These are phyloP conservation scores for Diacarnus erythraeanus DNA, from an alignment of 37 sponge, comb jelly and placozoan genomes.

Conservation along the genomic window DNA sequence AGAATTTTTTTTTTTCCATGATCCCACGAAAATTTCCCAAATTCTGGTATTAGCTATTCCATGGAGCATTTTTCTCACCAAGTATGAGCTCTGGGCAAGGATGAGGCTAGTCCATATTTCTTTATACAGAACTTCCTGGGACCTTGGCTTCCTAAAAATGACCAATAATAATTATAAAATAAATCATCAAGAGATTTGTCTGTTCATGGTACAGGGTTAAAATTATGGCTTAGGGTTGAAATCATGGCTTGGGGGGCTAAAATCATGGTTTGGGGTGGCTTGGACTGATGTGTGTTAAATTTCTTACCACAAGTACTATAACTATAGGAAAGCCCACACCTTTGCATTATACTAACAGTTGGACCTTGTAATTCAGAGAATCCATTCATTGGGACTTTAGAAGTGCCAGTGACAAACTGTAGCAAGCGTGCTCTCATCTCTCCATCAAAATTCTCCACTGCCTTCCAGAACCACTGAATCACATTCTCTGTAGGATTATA, in stretches of 20 bases:
- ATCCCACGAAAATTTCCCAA: too few relatives aligned
- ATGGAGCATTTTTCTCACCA: slow-evolving; percentile 68
- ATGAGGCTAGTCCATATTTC: slow-evolving; percentile 64
- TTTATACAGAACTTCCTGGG: slow-evolving; percentile 91
- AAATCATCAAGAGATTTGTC: too few relatives aligned
- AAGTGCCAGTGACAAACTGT: slow-evolving; percentile 99
- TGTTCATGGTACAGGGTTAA: too few relatives aligned
- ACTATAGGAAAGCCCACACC: too few relatives aligned
- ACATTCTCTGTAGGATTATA: slow-evolving; percentile 64
- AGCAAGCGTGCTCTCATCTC: slow-evolving; percentile 92
- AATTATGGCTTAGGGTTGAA: too few relatives aligned
- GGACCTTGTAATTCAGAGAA: slow-evolving; percentile 96
- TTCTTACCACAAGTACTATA: background rate
- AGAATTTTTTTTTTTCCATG: background rate
- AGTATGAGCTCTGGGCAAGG: slow-evolving; percentile 94
- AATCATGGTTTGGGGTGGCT: background rate
- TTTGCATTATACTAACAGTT: background rate
- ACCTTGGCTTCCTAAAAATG: slow-evolving; percentile 88
- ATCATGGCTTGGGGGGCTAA: too few relatives aligned
- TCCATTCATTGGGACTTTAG: slow-evolving; percentile 99
- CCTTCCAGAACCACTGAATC: slow-evolving; percentile 98
- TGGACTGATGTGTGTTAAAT: background rate
- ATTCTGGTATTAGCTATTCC: too few relatives aligned
- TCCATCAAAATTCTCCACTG: slow-evolving; percentile 83
- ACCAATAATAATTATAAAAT: background rate